Evolutionary conservation across 2,888 invertebrate genomes (phyloP).

Genomic region (Seira ritae): DNA sequence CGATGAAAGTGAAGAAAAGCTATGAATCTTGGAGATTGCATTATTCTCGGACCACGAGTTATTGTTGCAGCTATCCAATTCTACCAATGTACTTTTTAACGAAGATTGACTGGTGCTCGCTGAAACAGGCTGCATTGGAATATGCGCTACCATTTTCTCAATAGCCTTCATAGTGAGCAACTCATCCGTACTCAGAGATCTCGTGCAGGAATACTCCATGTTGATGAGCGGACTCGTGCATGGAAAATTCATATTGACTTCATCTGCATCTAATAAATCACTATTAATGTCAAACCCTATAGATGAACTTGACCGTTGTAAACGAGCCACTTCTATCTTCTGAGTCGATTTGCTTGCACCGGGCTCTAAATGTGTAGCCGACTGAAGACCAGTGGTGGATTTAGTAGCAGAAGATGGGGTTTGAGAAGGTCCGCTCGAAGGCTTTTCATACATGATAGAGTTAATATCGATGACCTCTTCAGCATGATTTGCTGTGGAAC

Average conservation of each 20-base stretch:
- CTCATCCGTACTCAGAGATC: conserved; percentile 40
- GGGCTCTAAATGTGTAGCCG: not conserved
- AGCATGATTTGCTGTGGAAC: not conserved
- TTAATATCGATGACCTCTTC: too few species aligned
- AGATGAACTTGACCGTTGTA: not conserved
- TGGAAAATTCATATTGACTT: not conserved
- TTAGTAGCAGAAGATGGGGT: not conserved
- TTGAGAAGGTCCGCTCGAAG: not conserved
- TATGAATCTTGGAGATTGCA: not conserved
- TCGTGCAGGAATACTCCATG: not conserved
- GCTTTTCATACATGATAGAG: not conserved
- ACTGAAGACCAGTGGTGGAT: not conserved
- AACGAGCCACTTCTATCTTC: not conserved
- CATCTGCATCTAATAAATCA: not conserved
- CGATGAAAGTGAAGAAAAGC: not conserved
- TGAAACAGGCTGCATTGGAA: conserved; percentile 22
- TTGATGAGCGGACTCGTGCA: too few species aligned
- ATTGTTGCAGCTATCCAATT: not conserved
- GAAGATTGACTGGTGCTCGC: not conserved
- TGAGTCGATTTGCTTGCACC: not conserved
- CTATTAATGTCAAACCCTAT: not conserved
- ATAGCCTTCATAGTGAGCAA: conserved; percentile 26
- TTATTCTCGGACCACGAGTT: not conserved
- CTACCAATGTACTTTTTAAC: not conserved
- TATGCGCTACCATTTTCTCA: conserved; percentile 32